Conservation (phyloP, 2,797 vertebrate species). For the Lagocephalus sceleratus region DNA sequence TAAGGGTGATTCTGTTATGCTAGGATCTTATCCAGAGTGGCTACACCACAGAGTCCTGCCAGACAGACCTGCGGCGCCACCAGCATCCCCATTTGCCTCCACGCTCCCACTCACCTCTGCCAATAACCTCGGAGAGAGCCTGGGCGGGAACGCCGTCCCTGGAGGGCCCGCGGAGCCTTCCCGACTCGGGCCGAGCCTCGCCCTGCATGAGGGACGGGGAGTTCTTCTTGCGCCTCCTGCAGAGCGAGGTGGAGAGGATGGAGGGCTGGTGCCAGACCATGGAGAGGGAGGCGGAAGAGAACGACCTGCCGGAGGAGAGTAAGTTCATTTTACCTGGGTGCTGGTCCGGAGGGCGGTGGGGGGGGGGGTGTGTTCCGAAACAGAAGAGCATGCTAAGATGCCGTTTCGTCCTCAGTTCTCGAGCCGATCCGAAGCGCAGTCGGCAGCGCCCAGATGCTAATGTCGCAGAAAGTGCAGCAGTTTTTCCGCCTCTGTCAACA, state of each 20-base stretch:
- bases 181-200: constrained; percentile 91
- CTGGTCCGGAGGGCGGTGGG: too few relatives aligned
- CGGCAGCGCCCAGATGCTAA: constrained; percentile 95
- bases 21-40: constrained; percentile 82
- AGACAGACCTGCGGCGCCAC: constrained; percentile 70
- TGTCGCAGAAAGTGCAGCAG: constrained; percentile 99
- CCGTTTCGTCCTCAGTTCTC: constrained; percentile 76
- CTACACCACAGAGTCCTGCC: constrained; percentile 76
- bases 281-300: constrained; percentile 95
- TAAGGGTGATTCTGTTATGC: not conserved
- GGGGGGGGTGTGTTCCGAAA: too few relatives aligned
- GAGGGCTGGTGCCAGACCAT: constrained; percentile 98
- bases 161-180: constrained; percentile 92
- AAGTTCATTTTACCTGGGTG: too few relatives aligned
- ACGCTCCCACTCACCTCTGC: constrained; percentile 75
- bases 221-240: constrained; percentile 94
- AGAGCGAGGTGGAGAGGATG: constrained; percentile 96
- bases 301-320: constrained; percentile 92
- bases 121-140: constrained; percentile 75
- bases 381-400: constrained; percentile 9
- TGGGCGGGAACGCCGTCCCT: constrained; percentile 72
- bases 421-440: constrained; percentile 95
- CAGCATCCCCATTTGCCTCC: constrained; percentile 73
- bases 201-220: constrained; percentile 94
- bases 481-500: constrained; percentile 98